Evolutionary conservation across 2,888 invertebrate genomes (phyloP).

Genomic region (Tipula vernalis): DNA sequence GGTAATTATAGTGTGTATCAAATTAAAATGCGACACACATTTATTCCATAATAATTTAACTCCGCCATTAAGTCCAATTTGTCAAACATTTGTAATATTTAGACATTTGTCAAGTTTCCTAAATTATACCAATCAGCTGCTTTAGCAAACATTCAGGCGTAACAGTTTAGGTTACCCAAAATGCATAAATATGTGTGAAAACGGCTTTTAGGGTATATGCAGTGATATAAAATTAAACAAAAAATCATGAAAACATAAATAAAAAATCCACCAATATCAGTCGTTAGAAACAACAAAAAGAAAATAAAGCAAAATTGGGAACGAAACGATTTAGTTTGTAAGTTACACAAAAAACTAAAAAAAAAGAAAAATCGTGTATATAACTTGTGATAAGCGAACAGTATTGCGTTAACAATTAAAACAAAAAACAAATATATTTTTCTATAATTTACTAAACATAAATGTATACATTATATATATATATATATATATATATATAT

Average conservation of each 20-base stretch:
- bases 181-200: no score
- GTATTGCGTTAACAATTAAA: neutral
- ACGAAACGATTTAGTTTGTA: neutral
- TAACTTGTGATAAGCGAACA: neutral
- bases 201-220: no score
- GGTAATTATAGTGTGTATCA: no score
- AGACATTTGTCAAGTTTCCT: no score
- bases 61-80: no score
- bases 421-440: neutral
- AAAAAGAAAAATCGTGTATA: neutral
- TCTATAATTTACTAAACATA: neutral
- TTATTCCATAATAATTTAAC: no score
- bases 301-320: neutral
- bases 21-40: no score
- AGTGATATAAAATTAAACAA: neutral
- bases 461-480: neutral
- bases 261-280: neutral
- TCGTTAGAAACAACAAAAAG: neutral
- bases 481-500: no score
- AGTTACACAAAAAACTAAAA: neutral
- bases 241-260: neutral
- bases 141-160: no score
- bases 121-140: no score
- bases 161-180: no score
- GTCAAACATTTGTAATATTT: no score